Evolutionary conservation across 2,797 vertebrate species (phyloP).

Genomic region (Crenuchus spilurus): DNA sequence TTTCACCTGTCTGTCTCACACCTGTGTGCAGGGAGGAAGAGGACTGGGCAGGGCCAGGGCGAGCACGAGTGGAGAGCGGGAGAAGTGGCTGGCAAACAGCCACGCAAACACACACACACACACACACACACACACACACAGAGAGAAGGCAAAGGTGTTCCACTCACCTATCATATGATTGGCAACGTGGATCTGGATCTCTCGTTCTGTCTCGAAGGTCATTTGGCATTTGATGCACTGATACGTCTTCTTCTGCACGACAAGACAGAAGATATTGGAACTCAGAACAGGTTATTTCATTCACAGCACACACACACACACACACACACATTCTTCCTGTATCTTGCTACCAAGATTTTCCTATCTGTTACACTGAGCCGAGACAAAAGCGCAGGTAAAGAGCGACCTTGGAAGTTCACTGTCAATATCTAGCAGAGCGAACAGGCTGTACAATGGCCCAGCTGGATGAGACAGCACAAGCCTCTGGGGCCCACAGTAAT

Average conservation of each 20-base stretch:
- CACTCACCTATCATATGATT: conserved; percentile 99
- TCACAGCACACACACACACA: conserved; percentile 18
- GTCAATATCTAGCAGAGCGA: conserved; percentile 78
- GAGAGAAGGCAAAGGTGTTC: conserved; percentile 25
- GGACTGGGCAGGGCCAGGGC: conserved; percentile 40
- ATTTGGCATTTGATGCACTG: conserved; percentile 99
- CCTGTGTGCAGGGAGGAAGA: conserved; percentile 51
- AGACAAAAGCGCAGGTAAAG: conserved; percentile 79
- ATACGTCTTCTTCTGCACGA: conserved; percentile 96
- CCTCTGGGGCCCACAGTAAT: conserved; percentile 65
- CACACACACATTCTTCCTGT: not conserved
- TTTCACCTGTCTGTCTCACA: conserved; percentile 66
- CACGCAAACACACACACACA: conserved; percentile 23
- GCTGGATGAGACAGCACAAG: conserved; percentile 69
- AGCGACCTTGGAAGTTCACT: conserved; percentile 74
- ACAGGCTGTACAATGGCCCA: conserved; percentile 75
- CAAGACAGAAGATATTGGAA: conserved; percentile 28
- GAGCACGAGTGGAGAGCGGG: conserved; percentile 44
- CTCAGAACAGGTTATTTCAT: conserved; percentile 24
- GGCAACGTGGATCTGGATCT: conserved; percentile 98
- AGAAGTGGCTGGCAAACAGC: conserved; percentile 39
- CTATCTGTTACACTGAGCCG: conserved; percentile 74
- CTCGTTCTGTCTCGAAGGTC: conserved; percentile 98
- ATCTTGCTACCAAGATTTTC: conserved; percentile 38
- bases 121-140: conserved; percentile 7